Evolutionary conservation across 35 echinoderm and acorn worm genomes (phyloP).

Genomic region (Holothuria glaberrima): DNA sequence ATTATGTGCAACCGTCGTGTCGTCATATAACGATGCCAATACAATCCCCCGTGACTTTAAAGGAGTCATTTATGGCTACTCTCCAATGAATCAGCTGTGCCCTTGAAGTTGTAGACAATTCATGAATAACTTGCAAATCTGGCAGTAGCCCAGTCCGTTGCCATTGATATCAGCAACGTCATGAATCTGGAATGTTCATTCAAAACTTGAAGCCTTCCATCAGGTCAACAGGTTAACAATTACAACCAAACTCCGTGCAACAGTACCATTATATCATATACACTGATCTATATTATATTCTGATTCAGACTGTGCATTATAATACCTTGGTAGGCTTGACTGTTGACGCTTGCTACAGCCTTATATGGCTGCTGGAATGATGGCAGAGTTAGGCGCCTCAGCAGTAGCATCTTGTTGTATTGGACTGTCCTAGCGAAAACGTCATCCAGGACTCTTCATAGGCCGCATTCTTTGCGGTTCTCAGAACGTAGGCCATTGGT

Average conservation of each 20-base stretch:
- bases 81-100: too few relatives aligned
- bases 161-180: constrained; percentile 28
- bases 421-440: neutral
- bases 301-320: neutral
- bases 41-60: too few relatives aligned
- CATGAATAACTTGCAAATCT: neutral
- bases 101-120: too few relatives aligned
- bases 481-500: constrained; percentile 19
- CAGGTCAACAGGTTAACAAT: constrained; percentile 41
- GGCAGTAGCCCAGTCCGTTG: constrained; percentile 2
- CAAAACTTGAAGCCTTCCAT: neutral
- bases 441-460: constrained; percentile 37
- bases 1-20: too few relatives aligned
- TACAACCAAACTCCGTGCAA: neutral
- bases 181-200: constrained; percentile 35
- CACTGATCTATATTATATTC: neutral
- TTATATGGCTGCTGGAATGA: constrained; percentile 41
- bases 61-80: too few relatives aligned
- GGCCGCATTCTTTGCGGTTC: constrained; percentile 28
- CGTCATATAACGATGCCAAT: too few relatives aligned
- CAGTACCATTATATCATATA: neutral
- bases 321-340: neutral
- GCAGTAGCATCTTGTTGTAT: neutral
- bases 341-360: constrained; percentile 23
- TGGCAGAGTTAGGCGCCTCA: constrained; percentile 16